A percentile compares a stretch with the other conserved stretches of the same genome.
These are phyloP conservation scores for Urocyon cinereoargenteus DNA, from an alignment of 2,797 vertebrate species.

Conservation along the genomic window DNA sequence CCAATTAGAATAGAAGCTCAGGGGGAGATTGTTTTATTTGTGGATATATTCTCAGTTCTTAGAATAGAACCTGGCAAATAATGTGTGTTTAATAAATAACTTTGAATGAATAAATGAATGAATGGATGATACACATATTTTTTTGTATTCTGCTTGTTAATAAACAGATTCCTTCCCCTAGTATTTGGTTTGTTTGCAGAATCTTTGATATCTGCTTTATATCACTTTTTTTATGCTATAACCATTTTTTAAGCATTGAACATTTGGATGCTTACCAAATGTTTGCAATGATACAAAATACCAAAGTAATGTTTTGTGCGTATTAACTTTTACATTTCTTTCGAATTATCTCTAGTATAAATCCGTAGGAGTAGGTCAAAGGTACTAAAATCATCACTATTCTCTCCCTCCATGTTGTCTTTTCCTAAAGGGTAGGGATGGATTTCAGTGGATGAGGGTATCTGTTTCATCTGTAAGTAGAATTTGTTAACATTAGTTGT, in stretches of 20 bases:
- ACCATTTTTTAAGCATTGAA: background rate
- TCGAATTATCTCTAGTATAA: background rate
- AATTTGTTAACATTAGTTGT: background rate
- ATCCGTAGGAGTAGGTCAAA: background rate
- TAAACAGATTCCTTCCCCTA: background rate
- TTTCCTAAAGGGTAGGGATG: background rate
- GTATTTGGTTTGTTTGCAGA: background rate
- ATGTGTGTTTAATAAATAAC: background rate
- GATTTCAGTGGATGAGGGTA: background rate
- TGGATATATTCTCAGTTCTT: background rate
- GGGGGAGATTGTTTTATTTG: background rate
- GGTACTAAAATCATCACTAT: background rate
- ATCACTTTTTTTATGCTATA: background rate
- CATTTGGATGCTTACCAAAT: background rate
- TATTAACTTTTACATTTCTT: background rate
- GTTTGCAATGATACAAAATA: background rate
- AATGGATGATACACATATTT: background rate
- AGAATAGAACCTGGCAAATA: background rate
- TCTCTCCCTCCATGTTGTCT: background rate
- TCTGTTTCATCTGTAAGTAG: background rate
- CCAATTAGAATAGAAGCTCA: background rate
- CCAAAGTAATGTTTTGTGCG: background rate
- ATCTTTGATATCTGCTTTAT: constrained; percentile 28
- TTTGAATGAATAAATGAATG: background rate
- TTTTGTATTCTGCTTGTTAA: background rate